Evolutionary conservation across 2,888 invertebrate genomes (phyloP), one percentile per base, ranked within the genome.

Genomic region (Rhagonycha lutea): DNA sequence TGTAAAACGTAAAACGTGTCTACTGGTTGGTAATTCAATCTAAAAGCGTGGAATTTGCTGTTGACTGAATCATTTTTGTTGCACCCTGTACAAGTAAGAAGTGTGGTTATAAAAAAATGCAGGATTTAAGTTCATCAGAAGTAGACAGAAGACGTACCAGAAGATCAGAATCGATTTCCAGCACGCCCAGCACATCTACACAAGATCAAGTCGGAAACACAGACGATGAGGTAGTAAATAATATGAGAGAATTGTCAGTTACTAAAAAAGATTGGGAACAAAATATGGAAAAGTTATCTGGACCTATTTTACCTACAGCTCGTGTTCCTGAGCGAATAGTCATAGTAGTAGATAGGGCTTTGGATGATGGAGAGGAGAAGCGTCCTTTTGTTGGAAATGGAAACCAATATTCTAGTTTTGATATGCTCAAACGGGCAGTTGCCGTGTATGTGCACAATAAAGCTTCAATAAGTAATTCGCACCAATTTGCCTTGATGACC

Each of bases 381-480:
- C 84, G 89, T 3, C 47, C 47, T 4, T 93, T 90, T 81, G 85
- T 86, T 79, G 83, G 89, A 1, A 90, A 91, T 82, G 91, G 91
- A 0, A 89, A 90, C 3, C 90, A 89, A 29, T 91, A 89, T 76
- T 86, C 90, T 11, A 90, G 92, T 0, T 85, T 93, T 9, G 89
- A 89, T 78, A 92, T 93, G 91, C 86, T 93, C 74, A 93, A 92
- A 85, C 88, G 91, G 70, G 90, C 91, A 1, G 83, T 93, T 2
- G 91, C 91, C 79, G 90, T 92, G 80, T 94, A 93, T 83, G 81
- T 94, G 9, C 87, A 91, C 81, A 89, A 91, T 14, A 94, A 94
- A 86, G 86, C 89, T 80, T 87, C 89, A 0, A 91, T 93, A 26
- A 91, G 92, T 82, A 88, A 87, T 61, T 88, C 86, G 77, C 92